Evolutionary conservation across 2,113 vertebrate species (phyloP).

Genomic region (Oryzias celebensis): DNA sequence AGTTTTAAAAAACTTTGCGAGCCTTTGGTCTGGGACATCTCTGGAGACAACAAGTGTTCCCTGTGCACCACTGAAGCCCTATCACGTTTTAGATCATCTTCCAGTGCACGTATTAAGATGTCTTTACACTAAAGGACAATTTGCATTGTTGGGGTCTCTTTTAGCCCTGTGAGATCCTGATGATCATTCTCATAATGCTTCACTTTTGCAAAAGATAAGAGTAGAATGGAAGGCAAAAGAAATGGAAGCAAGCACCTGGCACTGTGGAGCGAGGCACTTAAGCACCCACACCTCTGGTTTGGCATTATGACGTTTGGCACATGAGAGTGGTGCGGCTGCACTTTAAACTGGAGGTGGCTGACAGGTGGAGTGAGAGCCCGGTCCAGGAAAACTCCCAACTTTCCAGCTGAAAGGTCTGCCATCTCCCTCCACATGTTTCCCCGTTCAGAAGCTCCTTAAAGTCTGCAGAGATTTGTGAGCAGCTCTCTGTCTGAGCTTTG

Average conservation of each 20-base stretch:
- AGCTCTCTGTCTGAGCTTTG: slow-evolving; percentile 3
- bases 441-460: slow-evolving; percentile 16
- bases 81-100: slow-evolving; percentile 24
- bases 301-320: slow-evolving; percentile 70
- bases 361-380: slow-evolving; percentile 10
- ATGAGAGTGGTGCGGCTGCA: slow-evolving; percentile 50
- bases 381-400: slow-evolving; percentile 13
- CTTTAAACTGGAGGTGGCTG: slow-evolving; percentile 37
- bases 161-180: slow-evolving; percentile 22
- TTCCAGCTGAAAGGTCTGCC: slow-evolving; percentile 14
- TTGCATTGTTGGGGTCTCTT: slow-evolving; percentile 46
- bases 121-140: slow-evolving; percentile 38
- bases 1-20: slow-evolving; percentile 59
- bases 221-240: slow-evolving; percentile 71
- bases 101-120: slow-evolving; percentile 38
- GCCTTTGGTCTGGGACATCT: slow-evolving; percentile 66
- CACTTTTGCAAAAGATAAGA: slow-evolving; percentile 69
- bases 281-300: slow-evolving; percentile 69
- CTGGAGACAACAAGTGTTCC: slow-evolving; percentile 45
- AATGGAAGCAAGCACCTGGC: slow-evolving; percentile 71
- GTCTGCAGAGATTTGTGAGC: slow-evolving; percentile 9
- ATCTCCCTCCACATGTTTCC: slow-evolving; percentile 43
- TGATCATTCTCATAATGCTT: slow-evolving; percentile 26
- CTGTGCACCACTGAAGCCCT: slow-evolving; percentile 60
- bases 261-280: slow-evolving; percentile 78